These are phyloP conservation scores for Homarus americanus DNA, from an alignment of 1,140 invertebrate species.

Conservation along the genomic window DNA sequence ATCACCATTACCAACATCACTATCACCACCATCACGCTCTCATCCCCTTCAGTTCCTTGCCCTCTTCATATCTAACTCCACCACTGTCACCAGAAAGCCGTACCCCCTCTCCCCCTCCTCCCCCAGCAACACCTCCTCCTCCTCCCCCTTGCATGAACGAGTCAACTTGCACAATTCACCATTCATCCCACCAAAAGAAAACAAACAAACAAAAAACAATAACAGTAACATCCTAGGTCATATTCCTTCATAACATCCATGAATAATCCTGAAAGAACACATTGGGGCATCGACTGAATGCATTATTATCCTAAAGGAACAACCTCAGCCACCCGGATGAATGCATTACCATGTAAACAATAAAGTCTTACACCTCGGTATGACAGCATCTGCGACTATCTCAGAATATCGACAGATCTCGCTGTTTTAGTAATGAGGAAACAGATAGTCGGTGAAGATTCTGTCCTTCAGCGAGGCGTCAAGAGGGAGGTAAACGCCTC, in stretches of 20 bases:
- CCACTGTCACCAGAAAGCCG: neutral
- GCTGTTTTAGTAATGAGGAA: slow-evolving; percentile 62
- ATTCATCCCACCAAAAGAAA: neutral
- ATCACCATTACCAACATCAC: neutral
- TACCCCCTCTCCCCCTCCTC: too few relatives aligned
- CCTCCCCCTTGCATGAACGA: too few relatives aligned
- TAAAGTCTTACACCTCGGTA: slow-evolving; percentile 57
- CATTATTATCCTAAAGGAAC: slow-evolving; percentile 63
- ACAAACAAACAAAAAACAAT: too few relatives aligned
- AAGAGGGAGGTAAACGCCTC: neutral
- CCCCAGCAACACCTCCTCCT: too few relatives aligned
- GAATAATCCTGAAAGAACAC: slow-evolving; percentile 48
- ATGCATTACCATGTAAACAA: slow-evolving; percentile 69
- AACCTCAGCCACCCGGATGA: slow-evolving; percentile 21
- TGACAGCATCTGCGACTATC: slow-evolving; percentile 56
- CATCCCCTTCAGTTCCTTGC: neutral
- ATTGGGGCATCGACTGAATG: slow-evolving; percentile 9
- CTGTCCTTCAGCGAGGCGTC: slow-evolving; percentile 16
- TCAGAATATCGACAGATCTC: slow-evolving; percentile 53
- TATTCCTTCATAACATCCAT: slow-evolving; percentile 31
- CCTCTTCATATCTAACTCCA: too few relatives aligned
- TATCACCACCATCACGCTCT: neutral
- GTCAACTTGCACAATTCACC: too few relatives aligned
- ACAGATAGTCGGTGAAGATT: slow-evolving; percentile 39
- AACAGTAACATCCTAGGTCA: too few relatives aligned